Percentiles rank a stretch among this genome's conserved stretches.
These are phyloP conservation scores for Gobionotothen gibberifrons DNA, from an alignment of 2,797 vertebrate species.

Conservation along the genomic window DNA sequence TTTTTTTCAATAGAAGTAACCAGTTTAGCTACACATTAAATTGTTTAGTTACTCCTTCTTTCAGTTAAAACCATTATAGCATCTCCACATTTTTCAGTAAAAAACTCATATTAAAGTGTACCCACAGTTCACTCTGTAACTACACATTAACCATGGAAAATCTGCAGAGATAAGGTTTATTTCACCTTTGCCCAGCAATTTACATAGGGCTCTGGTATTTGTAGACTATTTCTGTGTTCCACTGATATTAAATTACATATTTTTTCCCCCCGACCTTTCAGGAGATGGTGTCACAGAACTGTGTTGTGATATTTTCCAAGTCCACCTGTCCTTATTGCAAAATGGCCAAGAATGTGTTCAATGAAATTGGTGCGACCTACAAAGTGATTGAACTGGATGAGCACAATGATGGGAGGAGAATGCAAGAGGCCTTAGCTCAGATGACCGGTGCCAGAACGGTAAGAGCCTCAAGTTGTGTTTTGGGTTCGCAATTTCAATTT, in stretches of 20 bases:
- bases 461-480: slow-evolving; percentile 61
- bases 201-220: not conserved
- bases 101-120: not conserved
- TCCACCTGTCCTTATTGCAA: slow-evolving; percentile 93
- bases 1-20: not conserved
- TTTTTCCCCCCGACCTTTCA: slow-evolving; percentile 63
- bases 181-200: not conserved
- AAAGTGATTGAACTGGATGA: slow-evolving; percentile 92
- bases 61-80: not conserved
- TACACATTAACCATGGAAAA: not conserved
- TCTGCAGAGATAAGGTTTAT: not conserved
- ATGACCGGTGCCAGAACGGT: slow-evolving; percentile 94
- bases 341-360: slow-evolving; percentile 95
- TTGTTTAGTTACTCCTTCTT: not conserved
- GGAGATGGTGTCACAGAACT: slow-evolving; percentile 92
- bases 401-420: slow-evolving; percentile 86
- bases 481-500: not conserved
- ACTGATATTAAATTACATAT: not conserved
- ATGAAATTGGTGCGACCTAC: slow-evolving; percentile 88
- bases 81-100: not conserved
- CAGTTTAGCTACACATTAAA: not conserved
- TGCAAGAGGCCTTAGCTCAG: slow-evolving; percentile 90
- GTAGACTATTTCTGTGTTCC: not conserved
- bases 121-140: not conserved
- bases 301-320: slow-evolving; percentile 98